Percentiles rank a stretch among this genome's conserved stretches.
Conservation (phyloP, 2,888 invertebrate genomes). For the Amphimallon solstitiale region DNA sequence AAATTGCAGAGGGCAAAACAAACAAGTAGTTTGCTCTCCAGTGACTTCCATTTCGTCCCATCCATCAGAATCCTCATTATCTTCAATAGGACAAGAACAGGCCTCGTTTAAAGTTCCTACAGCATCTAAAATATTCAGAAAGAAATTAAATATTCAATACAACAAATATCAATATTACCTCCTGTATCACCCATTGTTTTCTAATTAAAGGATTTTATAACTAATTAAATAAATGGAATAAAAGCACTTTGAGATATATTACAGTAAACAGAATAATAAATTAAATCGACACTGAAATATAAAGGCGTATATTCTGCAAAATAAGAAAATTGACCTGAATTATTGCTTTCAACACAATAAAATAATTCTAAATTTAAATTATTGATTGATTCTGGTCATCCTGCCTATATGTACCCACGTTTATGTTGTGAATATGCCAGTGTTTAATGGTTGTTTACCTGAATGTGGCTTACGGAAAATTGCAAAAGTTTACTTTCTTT, state of each 20-base stretch:
- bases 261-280: not conserved
- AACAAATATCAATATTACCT: conserved; percentile 21
- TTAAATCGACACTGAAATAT: conserved; percentile 9
- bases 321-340: conserved; percentile 23
- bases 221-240: not conserved
- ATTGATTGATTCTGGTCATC: conserved; percentile 40
- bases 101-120: conserved; percentile 26
- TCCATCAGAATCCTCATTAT: conserved; percentile 63
- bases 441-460: too few species aligned
- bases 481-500: too few species aligned
- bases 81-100: conserved; percentile 37
- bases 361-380: conserved; percentile 46
- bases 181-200: conserved; percentile 37
- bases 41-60: conserved; percentile 69
- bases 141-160: not conserved
- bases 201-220: conserved; percentile 12
- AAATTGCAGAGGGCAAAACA: conserved; percentile 76
- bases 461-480: too few species aligned
- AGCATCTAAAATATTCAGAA: conserved; percentile 10
- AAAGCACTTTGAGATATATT: too few species aligned
- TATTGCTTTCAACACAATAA: conserved; percentile 27
- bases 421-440: not conserved
- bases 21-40: conserved; percentile 68
- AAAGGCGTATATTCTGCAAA: conserved; percentile 8
- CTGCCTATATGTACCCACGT: not conserved